Percentiles rank a stretch among this genome's conserved stretches.
Conservation (phyloP, 64 coral and sea anemone species). For the Porites australiensis region DNA sequence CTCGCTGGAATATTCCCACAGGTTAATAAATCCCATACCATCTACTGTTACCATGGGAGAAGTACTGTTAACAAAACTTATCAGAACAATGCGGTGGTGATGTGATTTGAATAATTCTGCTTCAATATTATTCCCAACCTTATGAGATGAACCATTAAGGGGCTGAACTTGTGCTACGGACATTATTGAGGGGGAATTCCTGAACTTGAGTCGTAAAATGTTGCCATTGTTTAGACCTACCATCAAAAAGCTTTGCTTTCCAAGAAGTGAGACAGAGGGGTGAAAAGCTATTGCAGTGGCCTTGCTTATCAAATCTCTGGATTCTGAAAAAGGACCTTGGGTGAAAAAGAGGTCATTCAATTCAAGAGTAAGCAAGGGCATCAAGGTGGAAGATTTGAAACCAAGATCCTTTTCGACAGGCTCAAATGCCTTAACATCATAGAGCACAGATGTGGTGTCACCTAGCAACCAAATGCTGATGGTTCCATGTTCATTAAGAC, state of each 20-base stretch:
- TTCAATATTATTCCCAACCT: constrained; percentile 71
- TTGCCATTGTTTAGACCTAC: constrained; percentile 80
- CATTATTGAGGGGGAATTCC: not conserved
- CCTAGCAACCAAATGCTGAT: constrained; percentile 77
- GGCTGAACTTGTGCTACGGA: constrained; percentile 4
- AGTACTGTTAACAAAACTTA: constrained; percentile 80
- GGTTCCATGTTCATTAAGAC: constrained; percentile 66
- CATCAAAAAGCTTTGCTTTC: constrained; percentile 71
- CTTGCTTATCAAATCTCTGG: constrained; percentile 29
- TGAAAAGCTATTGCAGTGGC: constrained; percentile 67
- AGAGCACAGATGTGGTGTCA: constrained; percentile 49
- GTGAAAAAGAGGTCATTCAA: constrained; percentile 57
- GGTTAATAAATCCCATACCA: constrained; percentile 71
- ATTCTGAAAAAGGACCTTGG: constrained; percentile 61
- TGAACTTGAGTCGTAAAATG: constrained; percentile 76
- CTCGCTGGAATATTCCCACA: constrained; percentile 81
- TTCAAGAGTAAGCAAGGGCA: constrained; percentile 44
- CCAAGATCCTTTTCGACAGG: constrained; percentile 67
- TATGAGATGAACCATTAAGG: constrained; percentile 28
- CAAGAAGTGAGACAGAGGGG: constrained; percentile 76
- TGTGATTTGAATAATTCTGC: constrained; percentile 93
- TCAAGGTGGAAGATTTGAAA: constrained; percentile 65
- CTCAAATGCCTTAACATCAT: constrained; percentile 81
- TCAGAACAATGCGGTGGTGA: constrained; percentile 67
- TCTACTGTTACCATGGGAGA: constrained; percentile 85